phyloP scores from a whole-genome alignment of 2,888 invertebrate species.

The Mesoligia furuncula region DNA sequence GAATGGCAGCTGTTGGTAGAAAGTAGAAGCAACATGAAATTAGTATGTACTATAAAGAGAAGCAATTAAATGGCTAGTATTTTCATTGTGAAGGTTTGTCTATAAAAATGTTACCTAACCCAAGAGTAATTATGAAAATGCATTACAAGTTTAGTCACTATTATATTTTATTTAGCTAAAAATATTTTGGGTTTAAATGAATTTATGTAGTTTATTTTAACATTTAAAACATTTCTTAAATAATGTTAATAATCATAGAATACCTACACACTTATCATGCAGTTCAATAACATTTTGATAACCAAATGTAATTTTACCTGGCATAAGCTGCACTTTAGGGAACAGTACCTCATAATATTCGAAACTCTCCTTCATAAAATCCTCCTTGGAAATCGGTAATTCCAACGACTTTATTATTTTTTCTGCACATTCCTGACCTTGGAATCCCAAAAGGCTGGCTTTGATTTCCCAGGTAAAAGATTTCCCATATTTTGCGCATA shows the following conservation, averaged over 20 bases:
- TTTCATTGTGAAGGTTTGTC: neutral
- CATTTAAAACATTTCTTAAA: neutral
- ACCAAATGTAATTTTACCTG: conserved; percentile 89
- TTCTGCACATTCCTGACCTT: conserved; percentile 91
- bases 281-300: conserved; percentile 45
- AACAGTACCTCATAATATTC: conserved; percentile 90
- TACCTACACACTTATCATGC: conserved; percentile 44
- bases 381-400: conserved; percentile 92
- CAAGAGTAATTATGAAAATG: neutral
- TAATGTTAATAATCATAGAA: neutral
- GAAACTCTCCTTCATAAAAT: conserved; percentile 91
- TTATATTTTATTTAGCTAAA: neutral
- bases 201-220: neutral
- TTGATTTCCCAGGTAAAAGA: conserved; percentile 95
- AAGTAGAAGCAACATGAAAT: neutral
- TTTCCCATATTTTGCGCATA: conserved; percentile 93
- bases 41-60: neutral
- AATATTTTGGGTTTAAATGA: neutral
- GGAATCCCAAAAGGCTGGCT: conserved; percentile 92
- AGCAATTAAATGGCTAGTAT: neutral
- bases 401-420: conserved; percentile 90
- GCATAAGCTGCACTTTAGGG: conserved; percentile 91
- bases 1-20: neutral
- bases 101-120: neutral
- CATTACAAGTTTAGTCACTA: neutral